Evolutionary conservation across 2,113 vertebrate genomes (phyloP).

Genomic region (Poeciliopsis retropinna): DNA sequence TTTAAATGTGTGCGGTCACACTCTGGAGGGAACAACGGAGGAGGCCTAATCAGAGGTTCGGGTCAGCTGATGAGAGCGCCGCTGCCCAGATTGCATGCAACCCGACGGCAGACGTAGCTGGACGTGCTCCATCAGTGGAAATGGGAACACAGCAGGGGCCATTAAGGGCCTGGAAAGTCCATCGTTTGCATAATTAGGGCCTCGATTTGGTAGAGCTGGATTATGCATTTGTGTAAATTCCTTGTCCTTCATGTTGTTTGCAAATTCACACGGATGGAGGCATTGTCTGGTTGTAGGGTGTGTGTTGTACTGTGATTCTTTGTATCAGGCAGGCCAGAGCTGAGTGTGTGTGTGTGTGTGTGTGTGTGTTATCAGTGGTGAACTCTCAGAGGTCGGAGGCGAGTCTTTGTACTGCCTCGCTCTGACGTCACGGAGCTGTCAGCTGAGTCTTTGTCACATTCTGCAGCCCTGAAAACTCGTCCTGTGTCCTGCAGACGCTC

Average conservation of each 20-base stretch:
- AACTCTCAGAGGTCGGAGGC: conserved; percentile 40
- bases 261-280: not conserved
- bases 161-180: not conserved
- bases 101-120: not conserved
- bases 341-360: conserved; percentile 13
- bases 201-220: not conserved
- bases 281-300: no score
- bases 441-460: conserved; percentile 62
- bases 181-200: no score
- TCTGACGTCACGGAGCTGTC: conserved; percentile 51
- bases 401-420: conserved; percentile 48
- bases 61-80: not conserved
- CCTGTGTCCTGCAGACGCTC: not conserved
- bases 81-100: no score
- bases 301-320: not conserved
- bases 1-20: not conserved
- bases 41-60: not conserved
- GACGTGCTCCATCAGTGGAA: not conserved
- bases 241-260: not conserved
- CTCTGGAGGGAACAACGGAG: not conserved
- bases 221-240: not conserved
- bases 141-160: not conserved
- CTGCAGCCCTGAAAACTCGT: conserved; percentile 45
- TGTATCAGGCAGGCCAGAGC: not conserved
- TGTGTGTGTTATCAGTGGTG: conserved; percentile 33